Evolutionary conservation across 2,888 invertebrate genomes (phyloP).

Genomic region (Philonicus albiceps): DNA sequence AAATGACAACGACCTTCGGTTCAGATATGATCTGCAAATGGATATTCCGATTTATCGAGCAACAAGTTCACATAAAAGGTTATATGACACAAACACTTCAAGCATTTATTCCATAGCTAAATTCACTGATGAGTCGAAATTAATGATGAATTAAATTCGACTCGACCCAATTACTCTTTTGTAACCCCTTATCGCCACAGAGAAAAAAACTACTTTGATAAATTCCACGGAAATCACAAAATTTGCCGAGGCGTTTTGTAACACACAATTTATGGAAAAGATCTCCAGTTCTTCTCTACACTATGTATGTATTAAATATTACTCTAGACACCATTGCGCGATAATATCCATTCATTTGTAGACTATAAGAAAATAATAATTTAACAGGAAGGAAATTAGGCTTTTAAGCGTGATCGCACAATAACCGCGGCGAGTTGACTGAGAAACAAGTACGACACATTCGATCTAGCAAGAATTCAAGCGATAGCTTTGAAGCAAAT

Average conservation of each 20-base stretch:
- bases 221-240: background rate
- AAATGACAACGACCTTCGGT: conserved; percentile 1
- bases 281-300: background rate
- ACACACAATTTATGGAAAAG: background rate
- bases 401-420: background rate
- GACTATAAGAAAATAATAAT: background rate
- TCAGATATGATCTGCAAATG: background rate
- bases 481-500: background rate
- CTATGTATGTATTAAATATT: background rate
- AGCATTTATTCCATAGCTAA: background rate
- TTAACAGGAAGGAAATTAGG: background rate
- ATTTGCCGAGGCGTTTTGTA: background rate
- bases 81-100: background rate
- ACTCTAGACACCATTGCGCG: background rate
- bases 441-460: background rate
- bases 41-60: background rate
- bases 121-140: background rate
- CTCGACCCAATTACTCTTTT: conserved; percentile 4
- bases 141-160: background rate
- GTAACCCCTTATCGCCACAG: background rate
- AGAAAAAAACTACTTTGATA: background rate
- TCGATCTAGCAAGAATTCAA: background rate
- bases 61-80: background rate
- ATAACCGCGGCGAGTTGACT: background rate
- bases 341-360: background rate